phyloP scores from a whole-genome alignment of 2,113 vertebrate genomes.

The Amazona vittata region DNA sequence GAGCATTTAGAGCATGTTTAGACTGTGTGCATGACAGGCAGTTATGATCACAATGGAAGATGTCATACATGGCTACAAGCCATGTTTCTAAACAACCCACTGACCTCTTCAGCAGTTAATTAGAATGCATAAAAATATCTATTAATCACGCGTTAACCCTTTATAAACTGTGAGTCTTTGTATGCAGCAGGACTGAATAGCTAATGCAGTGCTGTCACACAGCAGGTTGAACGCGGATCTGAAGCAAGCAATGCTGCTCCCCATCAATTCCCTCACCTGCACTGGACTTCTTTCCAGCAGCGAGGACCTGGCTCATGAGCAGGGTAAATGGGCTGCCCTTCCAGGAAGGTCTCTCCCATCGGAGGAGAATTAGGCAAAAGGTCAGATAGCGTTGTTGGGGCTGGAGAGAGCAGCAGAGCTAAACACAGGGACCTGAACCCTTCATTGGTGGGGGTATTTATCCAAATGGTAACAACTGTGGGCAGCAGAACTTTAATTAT shows the following conservation, averaged over 20 bases:
- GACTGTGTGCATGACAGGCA: neutral
- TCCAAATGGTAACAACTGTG: slow-evolving; percentile 25
- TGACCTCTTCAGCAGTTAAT: slow-evolving; percentile 55
- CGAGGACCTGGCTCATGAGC: neutral
- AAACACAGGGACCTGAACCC: neutral
- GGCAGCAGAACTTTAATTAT: slow-evolving; percentile 62
- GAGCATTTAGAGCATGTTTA: neutral
- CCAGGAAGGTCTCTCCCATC: neutral
- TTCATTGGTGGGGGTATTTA: neutral
- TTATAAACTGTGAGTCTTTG: slow-evolving; percentile 2
- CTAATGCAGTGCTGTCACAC: neutral
- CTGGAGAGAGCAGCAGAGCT: neutral
- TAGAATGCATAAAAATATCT: slow-evolving; percentile 45
- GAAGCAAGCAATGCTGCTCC: neutral
- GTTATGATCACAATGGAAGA: slow-evolving; percentile 44
- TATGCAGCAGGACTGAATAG: neutral
- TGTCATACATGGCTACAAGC: slow-evolving; percentile 39
- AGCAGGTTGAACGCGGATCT: neutral
- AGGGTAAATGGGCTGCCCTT: neutral
- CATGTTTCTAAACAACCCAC: slow-evolving; percentile 44
- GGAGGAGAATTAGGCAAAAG: neutral
- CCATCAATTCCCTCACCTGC: neutral
- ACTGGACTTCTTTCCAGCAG: neutral
- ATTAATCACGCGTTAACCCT: slow-evolving; percentile 62
- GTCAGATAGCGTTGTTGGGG: neutral